Percentiles rank a stretch among this genome's conserved stretches.
Conservation (phyloP, 2,888 invertebrate genomes). For the Gymnocheta viridis region DNA sequence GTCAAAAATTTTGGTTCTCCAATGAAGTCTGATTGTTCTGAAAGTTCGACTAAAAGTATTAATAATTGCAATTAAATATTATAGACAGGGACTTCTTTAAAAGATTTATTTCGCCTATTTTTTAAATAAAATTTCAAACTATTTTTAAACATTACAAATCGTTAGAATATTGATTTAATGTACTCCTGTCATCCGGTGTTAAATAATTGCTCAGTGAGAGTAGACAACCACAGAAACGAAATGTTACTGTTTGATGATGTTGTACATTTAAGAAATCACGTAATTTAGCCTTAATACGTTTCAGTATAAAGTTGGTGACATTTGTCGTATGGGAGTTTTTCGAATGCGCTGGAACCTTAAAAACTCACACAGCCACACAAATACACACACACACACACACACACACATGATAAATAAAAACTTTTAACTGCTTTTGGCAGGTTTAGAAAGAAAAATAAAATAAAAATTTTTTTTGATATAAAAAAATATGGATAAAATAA, state of each 20-base stretch:
- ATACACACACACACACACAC: constrained; percentile 15
- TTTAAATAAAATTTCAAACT: background rate
- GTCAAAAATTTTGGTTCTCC: too few species aligned
- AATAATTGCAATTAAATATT: background rate
- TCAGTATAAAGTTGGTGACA: constrained; percentile 50
- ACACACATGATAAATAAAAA: background rate
- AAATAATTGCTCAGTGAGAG: background rate
- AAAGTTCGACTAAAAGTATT: too few species aligned
- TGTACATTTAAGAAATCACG: constrained; percentile 60
- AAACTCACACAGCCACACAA: constrained; percentile 26
- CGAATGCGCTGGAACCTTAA: constrained; percentile 17
- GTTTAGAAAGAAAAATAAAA: constrained; percentile 47
- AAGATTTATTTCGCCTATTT: background rate
- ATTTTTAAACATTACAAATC: constrained; percentile 12
- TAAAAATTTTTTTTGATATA: constrained; percentile 18
- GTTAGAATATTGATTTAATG: constrained; percentile 23
- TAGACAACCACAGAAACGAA: constrained; percentile 1
- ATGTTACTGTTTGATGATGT: constrained; percentile 39
- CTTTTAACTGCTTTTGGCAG: constrained; percentile 66
- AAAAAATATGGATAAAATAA: constrained; percentile 1
- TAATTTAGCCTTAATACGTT: constrained; percentile 63
- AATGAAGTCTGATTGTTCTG: too few species aligned
- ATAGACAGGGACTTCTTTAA: background rate
- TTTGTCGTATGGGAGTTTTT: constrained; percentile 55
- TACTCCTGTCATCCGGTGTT: constrained; percentile 19